Evolutionary conservation across 2,888 invertebrate genomes (phyloP).

Genomic region (Epiblema foenella): DNA sequence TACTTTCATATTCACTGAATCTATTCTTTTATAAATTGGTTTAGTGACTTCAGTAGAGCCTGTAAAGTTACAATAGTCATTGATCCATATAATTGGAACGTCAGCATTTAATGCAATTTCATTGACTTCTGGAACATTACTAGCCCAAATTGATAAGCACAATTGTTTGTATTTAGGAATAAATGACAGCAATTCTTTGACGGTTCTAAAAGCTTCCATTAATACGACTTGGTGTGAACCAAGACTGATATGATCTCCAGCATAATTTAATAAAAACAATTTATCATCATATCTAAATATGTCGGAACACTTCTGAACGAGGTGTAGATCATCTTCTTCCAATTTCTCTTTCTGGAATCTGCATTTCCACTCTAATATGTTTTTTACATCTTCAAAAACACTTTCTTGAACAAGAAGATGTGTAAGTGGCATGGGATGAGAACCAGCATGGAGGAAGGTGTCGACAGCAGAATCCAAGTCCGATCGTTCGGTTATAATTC

Average conservation of each 20-base stretch:
- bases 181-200: constrained; percentile 63
- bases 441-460: constrained; percentile 45
- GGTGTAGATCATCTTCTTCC: constrained; percentile 2
- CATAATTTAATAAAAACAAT: constrained; percentile 52
- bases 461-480: constrained; percentile 38
- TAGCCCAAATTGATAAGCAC: constrained; percentile 64
- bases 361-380: constrained; percentile 56
- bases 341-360: constrained; percentile 20
- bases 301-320: constrained; percentile 37
- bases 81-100: constrained; percentile 61
- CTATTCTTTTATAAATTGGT: constrained; percentile 43
- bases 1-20: constrained; percentile 26
- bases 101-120: constrained; percentile 55
- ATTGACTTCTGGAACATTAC: constrained; percentile 58
- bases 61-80: constrained; percentile 58
- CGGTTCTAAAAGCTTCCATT: constrained; percentile 65
- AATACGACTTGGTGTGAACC: constrained; percentile 37
- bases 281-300: constrained; percentile 47
- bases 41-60: constrained; percentile 52
- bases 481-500: constrained; percentile 36
- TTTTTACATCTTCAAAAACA: constrained; percentile 57
- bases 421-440: constrained; percentile 61
- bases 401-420: constrained; percentile 65
- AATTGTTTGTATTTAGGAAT: constrained; percentile 48
- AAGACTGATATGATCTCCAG: constrained; percentile 31